These are phyloP conservation scores for Euzetes globulus DNA, from an alignment of 2,888 invertebrate genomes.

Conservation along the genomic window DNA sequence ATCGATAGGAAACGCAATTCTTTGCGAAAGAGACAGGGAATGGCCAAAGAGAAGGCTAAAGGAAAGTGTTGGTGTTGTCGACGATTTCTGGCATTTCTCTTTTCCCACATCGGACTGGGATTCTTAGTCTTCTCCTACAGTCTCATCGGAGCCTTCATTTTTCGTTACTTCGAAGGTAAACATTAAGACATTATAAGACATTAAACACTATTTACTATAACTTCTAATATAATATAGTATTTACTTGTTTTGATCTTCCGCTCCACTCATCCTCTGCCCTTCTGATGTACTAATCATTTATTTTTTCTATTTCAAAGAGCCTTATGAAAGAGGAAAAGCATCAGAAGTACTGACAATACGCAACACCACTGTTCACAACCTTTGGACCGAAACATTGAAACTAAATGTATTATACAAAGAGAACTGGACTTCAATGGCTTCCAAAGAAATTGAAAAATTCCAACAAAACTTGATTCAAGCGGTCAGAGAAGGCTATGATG, in stretches of 20 bases:
- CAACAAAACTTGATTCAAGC: constrained; percentile 61
- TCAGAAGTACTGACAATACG: constrained; percentile 54
- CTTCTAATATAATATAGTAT: neutral
- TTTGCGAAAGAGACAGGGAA: neutral
- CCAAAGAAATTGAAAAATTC: constrained; percentile 57
- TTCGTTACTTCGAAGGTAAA: constrained; percentile 56
- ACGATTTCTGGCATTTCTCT: constrained; percentile 73
- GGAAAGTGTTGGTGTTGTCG: constrained; percentile 55
- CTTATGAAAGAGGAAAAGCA: constrained; percentile 22
- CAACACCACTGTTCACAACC: constrained; percentile 56
- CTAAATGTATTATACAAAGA: constrained; percentile 65
- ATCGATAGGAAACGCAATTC: constrained; percentile 12
- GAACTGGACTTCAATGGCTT: constrained; percentile 67
- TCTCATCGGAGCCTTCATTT: constrained; percentile 75
- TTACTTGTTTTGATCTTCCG: neutral
- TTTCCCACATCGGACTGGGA: constrained; percentile 78
- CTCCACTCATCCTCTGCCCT: neutral
- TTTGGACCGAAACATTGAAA: constrained; percentile 68
- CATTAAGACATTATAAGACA: constrained; percentile 10
- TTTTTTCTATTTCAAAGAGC: constrained; percentile 12
- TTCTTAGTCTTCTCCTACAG: constrained; percentile 82
- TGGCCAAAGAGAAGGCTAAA: constrained; percentile 6
- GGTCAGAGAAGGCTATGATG: constrained; percentile 58
- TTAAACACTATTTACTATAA: neutral
- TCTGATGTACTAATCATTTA: neutral